Evolutionary conservation across 2,888 invertebrate species (phyloP).

Genomic region (Hanleya hanleyi): DNA sequence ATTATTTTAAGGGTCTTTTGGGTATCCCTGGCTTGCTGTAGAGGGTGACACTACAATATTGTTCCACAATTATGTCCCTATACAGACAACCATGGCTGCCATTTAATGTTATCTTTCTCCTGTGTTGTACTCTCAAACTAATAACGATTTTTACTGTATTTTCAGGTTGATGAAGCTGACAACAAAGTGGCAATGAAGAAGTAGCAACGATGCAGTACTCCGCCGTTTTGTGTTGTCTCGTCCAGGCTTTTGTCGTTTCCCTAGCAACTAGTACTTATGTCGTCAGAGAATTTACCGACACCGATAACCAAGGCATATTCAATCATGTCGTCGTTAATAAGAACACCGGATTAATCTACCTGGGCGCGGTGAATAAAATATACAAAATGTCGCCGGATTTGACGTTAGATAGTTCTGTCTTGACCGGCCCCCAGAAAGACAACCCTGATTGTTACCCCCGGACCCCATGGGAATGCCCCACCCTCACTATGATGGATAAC

Average conservation of each 20-base stretch:
- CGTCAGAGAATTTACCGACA: neutral
- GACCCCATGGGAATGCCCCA: conserved; percentile 21
- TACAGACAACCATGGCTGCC: neutral
- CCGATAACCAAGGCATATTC: conserved; percentile 75
- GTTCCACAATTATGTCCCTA: neutral
- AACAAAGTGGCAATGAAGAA: neutral
- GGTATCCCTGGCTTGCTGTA: too few species aligned
- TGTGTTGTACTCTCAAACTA: neutral
- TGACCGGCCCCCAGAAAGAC: conserved; percentile 81
- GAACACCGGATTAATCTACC: conserved; percentile 89
- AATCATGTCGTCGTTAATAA: conserved; percentile 94
- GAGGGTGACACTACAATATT: neutral
- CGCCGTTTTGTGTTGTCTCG: neutral
- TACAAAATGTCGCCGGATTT: conserved; percentile 93
- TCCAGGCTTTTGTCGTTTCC: neutral
- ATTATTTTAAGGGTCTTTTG: neutral
- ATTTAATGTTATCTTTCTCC: neutral
- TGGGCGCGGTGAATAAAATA: conserved; percentile 93
- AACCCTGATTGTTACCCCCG: conserved; percentile 85
- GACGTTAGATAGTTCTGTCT: conserved; percentile 81
- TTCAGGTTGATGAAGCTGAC: neutral
- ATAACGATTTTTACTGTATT: neutral
- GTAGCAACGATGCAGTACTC: neutral
- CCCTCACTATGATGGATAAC: conserved; percentile 80
- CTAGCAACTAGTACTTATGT: neutral